phyloP scores from a whole-genome alignment of 2,888 invertebrate genomes.

The Leptothorax acervorum region DNA sequence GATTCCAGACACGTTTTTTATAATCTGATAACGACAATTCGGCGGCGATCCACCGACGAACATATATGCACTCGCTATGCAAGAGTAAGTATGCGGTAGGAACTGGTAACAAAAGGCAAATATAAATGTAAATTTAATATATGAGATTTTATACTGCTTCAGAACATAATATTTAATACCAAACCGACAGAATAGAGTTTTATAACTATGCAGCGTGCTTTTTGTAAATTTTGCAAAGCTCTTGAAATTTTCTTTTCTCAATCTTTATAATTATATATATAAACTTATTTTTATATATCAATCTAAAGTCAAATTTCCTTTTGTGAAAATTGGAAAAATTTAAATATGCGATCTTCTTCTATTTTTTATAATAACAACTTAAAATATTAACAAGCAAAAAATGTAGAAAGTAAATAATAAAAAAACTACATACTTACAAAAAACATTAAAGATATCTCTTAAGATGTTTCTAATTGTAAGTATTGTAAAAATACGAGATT shows the following conservation, averaged over 20 bases:
- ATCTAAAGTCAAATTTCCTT: not conserved
- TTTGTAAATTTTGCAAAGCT: not conserved
- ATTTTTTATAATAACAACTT: not conserved
- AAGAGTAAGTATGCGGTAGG: not conserved
- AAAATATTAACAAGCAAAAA: not conserved
- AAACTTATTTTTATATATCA: not conserved
- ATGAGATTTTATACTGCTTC: not conserved
- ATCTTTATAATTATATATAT: not conserved
- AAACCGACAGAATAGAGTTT: not conserved
- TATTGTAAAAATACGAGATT: not conserved
- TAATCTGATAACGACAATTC: constrained; percentile 40
- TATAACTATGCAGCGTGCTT: not conserved
- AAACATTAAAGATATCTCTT: not conserved
- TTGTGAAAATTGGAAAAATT: not conserved
- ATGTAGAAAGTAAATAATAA: not conserved
- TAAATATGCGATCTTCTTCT: not conserved
- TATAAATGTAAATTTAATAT: constrained; percentile 30
- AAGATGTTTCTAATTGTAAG: not conserved
- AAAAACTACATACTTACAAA: not conserved
- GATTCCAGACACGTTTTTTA: constrained; percentile 48
- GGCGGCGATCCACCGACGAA: not conserved
- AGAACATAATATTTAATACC: constrained; percentile 9
- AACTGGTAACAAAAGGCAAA: constrained; percentile 22
- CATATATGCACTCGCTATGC: not conserved
- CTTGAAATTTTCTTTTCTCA: not conserved